Conservation (phyloP, 2,888 invertebrate genomes). For the Phyto melanocephala region DNA sequence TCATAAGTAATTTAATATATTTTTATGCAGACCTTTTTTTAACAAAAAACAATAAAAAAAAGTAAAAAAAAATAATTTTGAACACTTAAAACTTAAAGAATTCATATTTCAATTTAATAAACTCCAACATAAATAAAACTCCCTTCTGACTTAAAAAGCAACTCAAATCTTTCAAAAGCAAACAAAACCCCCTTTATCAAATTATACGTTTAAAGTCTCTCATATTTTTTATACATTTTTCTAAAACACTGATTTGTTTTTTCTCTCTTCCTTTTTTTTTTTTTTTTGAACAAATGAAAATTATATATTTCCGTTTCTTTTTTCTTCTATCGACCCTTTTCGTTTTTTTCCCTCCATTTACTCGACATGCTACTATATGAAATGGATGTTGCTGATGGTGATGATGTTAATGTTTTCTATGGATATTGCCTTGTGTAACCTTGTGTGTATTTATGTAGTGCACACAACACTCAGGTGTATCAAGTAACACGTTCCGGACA, state of each 20-base stretch:
- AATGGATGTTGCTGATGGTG: slow-evolving; percentile 18
- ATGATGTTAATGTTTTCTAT: slow-evolving; percentile 33
- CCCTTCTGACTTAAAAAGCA: not conserved
- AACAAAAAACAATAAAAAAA: too few species aligned
- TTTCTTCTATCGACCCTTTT: not conserved
- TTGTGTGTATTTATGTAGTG: slow-evolving; percentile 73
- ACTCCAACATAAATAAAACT: not conserved
- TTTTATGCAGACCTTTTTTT: too few species aligned
- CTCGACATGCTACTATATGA: not conserved
- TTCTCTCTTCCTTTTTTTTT: slow-evolving; percentile 45
- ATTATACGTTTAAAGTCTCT: slow-evolving; percentile 29
- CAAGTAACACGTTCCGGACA: slow-evolving; percentile 86
- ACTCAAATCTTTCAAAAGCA: not conserved
- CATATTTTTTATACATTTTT: not conserved
- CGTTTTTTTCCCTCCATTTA: not conserved
- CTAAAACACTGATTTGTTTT: slow-evolving; percentile 49
- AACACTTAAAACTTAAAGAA: too few species aligned
- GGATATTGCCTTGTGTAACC: slow-evolving; percentile 1
- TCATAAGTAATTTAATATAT: too few species aligned
- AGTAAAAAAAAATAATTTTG: too few species aligned
- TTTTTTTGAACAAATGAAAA: slow-evolving; percentile 19
- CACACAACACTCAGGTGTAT: slow-evolving; percentile 83
- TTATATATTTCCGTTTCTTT: slow-evolving; percentile 36
- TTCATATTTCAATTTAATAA: not conserved
- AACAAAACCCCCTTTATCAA: slow-evolving; percentile 20